These are phyloP conservation scores for Elachura formosa DNA, from an alignment of 2,113 vertebrate species.

Conservation along the genomic window DNA sequence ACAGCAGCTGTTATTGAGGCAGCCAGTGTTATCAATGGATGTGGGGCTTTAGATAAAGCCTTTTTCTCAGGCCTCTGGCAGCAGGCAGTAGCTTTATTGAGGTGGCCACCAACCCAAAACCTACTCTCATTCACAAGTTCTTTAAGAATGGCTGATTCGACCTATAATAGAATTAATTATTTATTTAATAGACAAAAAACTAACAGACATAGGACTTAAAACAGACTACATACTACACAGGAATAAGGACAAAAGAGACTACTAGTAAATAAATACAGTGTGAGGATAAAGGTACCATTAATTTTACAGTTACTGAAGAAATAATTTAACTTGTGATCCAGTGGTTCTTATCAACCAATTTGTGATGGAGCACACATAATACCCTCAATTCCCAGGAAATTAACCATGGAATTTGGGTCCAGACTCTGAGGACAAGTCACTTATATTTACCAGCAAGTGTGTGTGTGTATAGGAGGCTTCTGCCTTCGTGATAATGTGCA, in stretches of 20 bases:
- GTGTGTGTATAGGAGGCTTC: neutral
- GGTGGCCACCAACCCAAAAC: neutral
- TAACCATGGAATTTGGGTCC: fast-evolving
- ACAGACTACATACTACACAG: neutral
- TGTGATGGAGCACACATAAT: neutral
- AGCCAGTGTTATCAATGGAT: neutral
- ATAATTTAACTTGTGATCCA: neutral
- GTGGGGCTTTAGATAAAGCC: neutral
- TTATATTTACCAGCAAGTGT: neutral
- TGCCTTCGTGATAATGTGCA: neutral
- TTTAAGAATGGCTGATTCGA: neutral
- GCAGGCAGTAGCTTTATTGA: neutral
- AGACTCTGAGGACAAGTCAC: neutral
- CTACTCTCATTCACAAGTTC: no score
- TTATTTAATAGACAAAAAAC: neutral
- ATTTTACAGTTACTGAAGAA: neutral
- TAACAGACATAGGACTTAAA: neutral
- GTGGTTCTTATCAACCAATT: neutral
- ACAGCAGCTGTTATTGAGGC: neutral
- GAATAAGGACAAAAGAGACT: neutral
- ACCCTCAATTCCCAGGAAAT: neutral
- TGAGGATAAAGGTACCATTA: fast-evolving
- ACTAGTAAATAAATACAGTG: neutral
- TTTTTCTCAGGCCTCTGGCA: neutral
- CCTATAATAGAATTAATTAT: neutral